Evolutionary conservation across 1,140 invertebrate species (phyloP).

Genomic region (Globodera rostochiensis): DNA sequence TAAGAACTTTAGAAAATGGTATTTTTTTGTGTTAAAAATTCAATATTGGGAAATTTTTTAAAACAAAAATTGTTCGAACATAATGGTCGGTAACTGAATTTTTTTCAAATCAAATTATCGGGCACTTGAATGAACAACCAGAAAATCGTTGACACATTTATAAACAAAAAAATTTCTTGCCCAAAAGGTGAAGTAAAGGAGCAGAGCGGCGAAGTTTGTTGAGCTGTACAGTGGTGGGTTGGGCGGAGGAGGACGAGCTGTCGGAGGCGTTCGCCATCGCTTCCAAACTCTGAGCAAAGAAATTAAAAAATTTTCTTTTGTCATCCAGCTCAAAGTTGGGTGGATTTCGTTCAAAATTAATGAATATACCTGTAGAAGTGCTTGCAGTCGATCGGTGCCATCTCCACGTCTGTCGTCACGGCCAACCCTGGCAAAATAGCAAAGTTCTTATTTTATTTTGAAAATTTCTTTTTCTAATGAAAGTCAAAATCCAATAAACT

Average conservation of each 20-base stretch:
- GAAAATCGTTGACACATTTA: neutral
- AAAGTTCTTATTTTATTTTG: neutral
- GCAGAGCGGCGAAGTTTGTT: neutral
- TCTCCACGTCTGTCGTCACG: neutral
- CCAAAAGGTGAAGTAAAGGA: slow-evolving; percentile 1
- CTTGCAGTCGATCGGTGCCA: neutral
- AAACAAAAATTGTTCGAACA: no score
- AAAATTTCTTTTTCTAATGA: no score
- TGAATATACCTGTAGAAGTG: neutral
- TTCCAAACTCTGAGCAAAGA: slow-evolving; percentile 1
- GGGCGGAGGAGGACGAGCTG: neutral
- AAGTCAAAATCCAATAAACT: no score
- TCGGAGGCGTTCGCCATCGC: neutral
- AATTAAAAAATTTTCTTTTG: neutral
- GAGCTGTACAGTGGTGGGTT: neutral
- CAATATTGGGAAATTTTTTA: no score
- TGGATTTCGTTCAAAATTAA: no score
- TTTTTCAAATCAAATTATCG: no score
- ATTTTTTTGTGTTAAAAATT: no score
- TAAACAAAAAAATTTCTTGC: neutral
- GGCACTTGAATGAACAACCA: neutral
- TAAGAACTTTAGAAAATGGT: no score
- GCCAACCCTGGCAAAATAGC: neutral
- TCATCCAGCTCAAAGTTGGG: no score
- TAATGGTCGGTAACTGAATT: no score